Conservation (phyloP, 2,797 vertebrate genomes). For the Enteromius mattozi region DNA sequence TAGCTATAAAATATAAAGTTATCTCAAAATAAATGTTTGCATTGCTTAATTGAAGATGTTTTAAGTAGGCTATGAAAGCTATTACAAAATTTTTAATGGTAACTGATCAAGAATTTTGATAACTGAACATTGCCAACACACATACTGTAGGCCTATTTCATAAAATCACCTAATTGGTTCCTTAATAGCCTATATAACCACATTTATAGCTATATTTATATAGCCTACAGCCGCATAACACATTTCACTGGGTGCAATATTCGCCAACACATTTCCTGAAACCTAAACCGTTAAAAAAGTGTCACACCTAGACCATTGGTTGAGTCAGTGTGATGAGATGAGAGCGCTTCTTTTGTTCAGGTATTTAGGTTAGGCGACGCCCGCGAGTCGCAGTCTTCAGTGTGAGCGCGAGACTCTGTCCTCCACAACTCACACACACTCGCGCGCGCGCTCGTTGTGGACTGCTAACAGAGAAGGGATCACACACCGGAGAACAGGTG, state of each 20-base stretch:
- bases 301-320: not conserved
- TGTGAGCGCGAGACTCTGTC: conserved; percentile 23
- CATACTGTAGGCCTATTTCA: not conserved
- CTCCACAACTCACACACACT: not conserved
- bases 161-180: not conserved
- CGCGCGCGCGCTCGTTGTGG: conserved; percentile 6
- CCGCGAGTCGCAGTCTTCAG: conserved; percentile 13
- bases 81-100: not conserved
- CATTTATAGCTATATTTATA: not conserved
- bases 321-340: not conserved
- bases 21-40: not conserved
- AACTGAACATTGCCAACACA: not conserved
- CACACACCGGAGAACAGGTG: conserved; percentile 31
- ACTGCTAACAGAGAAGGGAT: not conserved
- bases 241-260: not conserved
- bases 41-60: not conserved
- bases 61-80: too few species aligned
- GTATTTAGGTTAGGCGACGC: conserved; percentile 41
- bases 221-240: not conserved
- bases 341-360: conserved; percentile 40
- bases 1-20: not conserved
- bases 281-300: not conserved
- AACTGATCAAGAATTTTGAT: not conserved
- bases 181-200: not conserved
- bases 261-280: not conserved